Evolutionary conservation across 1,140 invertebrate genomes (phyloP).

Genomic region (Streblospio benedicti): DNA sequence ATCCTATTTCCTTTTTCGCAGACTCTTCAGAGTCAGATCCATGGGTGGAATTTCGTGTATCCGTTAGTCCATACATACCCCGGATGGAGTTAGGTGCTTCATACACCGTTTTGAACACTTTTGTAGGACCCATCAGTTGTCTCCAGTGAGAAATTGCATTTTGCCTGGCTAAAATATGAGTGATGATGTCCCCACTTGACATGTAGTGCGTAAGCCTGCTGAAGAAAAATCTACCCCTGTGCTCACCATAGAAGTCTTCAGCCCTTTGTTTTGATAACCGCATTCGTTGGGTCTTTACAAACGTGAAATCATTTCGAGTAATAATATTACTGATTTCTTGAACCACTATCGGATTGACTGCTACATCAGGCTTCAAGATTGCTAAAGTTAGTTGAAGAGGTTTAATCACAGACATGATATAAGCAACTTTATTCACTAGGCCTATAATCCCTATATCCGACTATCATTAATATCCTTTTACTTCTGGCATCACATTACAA

Average conservation of each 20-base stretch:
- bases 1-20: constrained; percentile 60
- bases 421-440: too few species aligned
- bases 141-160: constrained; percentile 71
- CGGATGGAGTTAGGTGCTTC: constrained; percentile 63
- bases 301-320: constrained; percentile 59
- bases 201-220: constrained; percentile 74
- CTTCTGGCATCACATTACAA: too few species aligned
- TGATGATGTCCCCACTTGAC: constrained; percentile 66
- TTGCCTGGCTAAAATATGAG: constrained; percentile 61
- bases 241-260: constrained; percentile 67
- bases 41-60: constrained; percentile 80
- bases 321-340: constrained; percentile 57
- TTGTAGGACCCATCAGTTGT: constrained; percentile 70
- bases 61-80: constrained; percentile 69
- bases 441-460: too few species aligned
- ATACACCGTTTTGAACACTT: constrained; percentile 60
- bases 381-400: not conserved
- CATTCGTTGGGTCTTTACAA: constrained; percentile 59
- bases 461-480: too few species aligned
- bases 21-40: constrained; percentile 73
- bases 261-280: constrained; percentile 56
- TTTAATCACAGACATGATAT: too few species aligned
- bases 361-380: not conserved
- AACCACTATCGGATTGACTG: constrained; percentile 1
- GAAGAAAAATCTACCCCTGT: constrained; percentile 69